A percentile compares a stretch with the other conserved stretches of the same genome.
phyloP scores from a whole-genome alignment of 1,140 invertebrate species.

The Lucilia cuprina region DNA sequence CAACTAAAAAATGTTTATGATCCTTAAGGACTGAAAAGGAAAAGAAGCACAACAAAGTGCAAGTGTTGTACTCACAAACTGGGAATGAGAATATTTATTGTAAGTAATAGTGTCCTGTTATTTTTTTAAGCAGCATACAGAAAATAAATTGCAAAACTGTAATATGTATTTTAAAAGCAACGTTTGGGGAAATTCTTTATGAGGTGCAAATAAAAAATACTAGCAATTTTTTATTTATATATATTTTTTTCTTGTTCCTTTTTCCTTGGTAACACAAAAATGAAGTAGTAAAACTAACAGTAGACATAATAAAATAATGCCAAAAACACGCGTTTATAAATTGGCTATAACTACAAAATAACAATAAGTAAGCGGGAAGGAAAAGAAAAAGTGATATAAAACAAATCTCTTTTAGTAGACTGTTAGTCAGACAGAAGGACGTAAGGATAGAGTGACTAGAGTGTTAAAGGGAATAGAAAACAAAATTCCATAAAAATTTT shows the following conservation, averaged over 20 bases:
- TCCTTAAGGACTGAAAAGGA: not conserved
- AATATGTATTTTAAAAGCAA: not conserved
- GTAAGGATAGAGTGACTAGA: not conserved
- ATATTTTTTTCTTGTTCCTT: not conserved
- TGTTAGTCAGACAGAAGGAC: not conserved
- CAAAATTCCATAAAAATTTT: too few species aligned
- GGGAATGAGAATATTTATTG: not conserved
- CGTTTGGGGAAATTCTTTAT: not conserved
- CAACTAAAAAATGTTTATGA: constrained; percentile 13
- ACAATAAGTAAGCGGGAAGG: not conserved
- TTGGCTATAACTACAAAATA: constrained; percentile 12
- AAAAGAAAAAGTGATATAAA: not conserved
- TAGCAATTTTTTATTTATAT: not conserved
- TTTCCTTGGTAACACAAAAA: not conserved
- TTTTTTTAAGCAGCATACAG: too few species aligned
- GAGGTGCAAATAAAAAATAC: constrained; percentile 29
- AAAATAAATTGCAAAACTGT: too few species aligned
- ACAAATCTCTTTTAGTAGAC: not conserved
- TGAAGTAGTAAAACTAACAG: constrained; percentile 8
- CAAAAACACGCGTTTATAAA: constrained; percentile 22
- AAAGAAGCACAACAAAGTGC: not conserved
- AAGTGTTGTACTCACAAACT: not conserved
- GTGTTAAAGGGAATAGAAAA: not conserved
- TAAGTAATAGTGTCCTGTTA: not conserved
- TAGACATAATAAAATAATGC: constrained; percentile 32